phyloP scores from a whole-genome alignment of 1,140 invertebrate species.

The Pseudoatta argentina region DNA sequence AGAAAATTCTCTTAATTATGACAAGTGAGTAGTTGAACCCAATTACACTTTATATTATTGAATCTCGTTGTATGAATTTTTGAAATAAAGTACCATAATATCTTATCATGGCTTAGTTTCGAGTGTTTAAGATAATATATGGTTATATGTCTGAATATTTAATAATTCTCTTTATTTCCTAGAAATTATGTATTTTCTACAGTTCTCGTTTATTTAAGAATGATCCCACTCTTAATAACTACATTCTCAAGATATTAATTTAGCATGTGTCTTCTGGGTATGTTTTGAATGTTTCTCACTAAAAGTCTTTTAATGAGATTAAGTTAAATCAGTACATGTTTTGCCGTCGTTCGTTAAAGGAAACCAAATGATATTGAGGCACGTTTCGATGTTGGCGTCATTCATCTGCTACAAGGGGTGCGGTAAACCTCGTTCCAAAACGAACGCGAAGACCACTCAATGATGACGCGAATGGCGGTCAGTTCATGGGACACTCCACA shows the following conservation, averaged over 20 bases:
- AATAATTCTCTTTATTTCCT: background rate
- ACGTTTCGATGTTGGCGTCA: constrained; percentile 35
- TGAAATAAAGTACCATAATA: background rate
- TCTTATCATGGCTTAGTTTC: background rate
- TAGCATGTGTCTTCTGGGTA: background rate
- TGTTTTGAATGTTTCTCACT: background rate
- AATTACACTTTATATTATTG: background rate
- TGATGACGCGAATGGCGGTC: constrained; percentile 52
- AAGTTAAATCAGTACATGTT: background rate
- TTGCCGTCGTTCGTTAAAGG: background rate
- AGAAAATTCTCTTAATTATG: constrained; percentile 10
- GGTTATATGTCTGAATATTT: background rate
- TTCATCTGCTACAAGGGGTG: constrained; percentile 21
- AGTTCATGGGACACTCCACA: constrained; percentile 32
- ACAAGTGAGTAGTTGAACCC: background rate
- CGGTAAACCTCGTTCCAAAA: constrained; percentile 53
- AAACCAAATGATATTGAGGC: background rate
- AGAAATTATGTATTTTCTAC: background rate
- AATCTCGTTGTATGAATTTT: constrained; percentile 1
- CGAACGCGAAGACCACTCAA: constrained; percentile 37
- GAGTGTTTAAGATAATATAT: background rate
- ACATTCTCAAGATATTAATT: constrained; percentile 25
- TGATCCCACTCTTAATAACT: background rate
- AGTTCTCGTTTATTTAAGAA: background rate
- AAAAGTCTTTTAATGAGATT: background rate